These are phyloP conservation scores for Cheilosia grossa DNA, from an alignment of 2,888 invertebrate species.

Conservation along the genomic window DNA sequence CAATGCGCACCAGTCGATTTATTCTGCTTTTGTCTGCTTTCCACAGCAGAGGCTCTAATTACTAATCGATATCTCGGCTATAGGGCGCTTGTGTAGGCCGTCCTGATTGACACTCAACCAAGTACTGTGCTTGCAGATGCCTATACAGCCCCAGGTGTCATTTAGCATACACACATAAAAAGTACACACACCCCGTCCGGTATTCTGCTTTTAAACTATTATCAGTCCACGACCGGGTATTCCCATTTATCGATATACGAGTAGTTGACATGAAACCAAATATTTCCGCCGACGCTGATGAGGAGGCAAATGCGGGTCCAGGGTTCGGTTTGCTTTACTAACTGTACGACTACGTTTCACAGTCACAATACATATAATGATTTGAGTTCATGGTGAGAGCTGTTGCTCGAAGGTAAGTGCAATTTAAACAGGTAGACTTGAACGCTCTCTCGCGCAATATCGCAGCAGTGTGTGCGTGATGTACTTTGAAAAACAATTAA, in stretches of 20 bases:
- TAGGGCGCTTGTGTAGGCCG: not conserved
- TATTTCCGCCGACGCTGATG: slow-evolving; percentile 25
- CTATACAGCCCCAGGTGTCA: slow-evolving; percentile 2
- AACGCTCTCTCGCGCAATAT: not conserved
- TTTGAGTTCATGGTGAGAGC: slow-evolving; percentile 46
- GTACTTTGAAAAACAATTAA: slow-evolving; percentile 56
- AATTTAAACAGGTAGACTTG: slow-evolving; percentile 55
- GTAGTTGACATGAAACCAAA: slow-evolving; percentile 62
- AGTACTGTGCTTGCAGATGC: not conserved
- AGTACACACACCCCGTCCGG: not conserved
- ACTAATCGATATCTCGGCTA: slow-evolving; percentile 52
- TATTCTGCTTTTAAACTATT: slow-evolving; percentile 45
- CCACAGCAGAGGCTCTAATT: slow-evolving; percentile 48
- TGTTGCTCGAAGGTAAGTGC: slow-evolving; percentile 54
- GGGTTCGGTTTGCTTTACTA: slow-evolving; percentile 35
- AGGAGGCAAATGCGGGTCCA: slow-evolving; percentile 54
- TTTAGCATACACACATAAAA: slow-evolving; percentile 2
- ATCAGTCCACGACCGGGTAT: slow-evolving; percentile 54
- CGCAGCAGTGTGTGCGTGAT: slow-evolving; percentile 10
- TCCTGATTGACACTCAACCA: slow-evolving; percentile 7
- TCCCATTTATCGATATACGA: slow-evolving; percentile 39
- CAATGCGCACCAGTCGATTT: slow-evolving; percentile 36
- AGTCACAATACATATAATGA: slow-evolving; percentile 27
- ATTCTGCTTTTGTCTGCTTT: slow-evolving; percentile 25
- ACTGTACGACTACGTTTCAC: not conserved